These are phyloP conservation scores for Acanthiza pusilla DNA, from an alignment of 2,797 vertebrate genomes.

Conservation along the genomic window DNA sequence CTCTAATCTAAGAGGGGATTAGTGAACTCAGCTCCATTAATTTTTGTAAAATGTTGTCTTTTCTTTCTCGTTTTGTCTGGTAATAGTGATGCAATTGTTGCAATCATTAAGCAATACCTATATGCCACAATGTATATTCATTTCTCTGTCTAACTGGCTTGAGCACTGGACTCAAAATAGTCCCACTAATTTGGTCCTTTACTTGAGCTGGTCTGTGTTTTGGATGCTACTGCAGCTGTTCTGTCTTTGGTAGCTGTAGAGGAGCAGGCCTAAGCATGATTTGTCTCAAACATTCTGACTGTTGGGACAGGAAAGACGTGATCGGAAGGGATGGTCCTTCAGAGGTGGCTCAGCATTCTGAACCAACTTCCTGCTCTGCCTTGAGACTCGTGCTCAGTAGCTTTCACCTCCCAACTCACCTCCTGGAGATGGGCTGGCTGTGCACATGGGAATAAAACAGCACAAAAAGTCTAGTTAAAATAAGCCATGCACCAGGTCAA, in stretches of 20 bases:
- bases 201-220: neutral
- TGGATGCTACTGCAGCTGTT: neutral
- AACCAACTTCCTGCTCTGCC: neutral
- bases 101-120: neutral
- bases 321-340: fast-evolving
- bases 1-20: slow-evolving; percentile 28
- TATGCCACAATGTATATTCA: neutral
- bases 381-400: neutral
- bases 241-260: neutral
- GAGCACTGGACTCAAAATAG: neutral
- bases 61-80: neutral
- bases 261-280: neutral
- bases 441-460: neutral
- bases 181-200: neutral
- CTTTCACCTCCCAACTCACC: neutral
- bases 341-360: neutral
- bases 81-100: neutral
- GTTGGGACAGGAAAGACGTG: neutral
- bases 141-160: neutral
- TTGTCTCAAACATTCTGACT: neutral
- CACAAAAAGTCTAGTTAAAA: neutral
- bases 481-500: neutral
- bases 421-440: neutral
- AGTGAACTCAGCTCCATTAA: slow-evolving; percentile 38
- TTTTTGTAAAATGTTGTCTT: slow-evolving; percentile 19